phyloP scores from a whole-genome alignment of 2,797 vertebrate genomes.

The Xenops minutus region DNA sequence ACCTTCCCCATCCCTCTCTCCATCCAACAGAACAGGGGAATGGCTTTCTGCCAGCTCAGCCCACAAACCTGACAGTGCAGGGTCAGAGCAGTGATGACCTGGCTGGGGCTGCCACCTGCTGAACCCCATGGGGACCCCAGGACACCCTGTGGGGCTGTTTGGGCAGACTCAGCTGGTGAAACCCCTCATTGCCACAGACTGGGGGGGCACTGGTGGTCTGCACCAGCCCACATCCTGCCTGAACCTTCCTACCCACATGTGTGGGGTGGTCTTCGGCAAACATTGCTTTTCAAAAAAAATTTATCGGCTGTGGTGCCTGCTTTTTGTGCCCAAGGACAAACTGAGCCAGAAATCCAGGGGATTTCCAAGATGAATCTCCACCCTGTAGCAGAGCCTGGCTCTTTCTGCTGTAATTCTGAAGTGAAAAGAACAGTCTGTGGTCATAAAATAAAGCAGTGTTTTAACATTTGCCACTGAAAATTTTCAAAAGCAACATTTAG shows the following conservation, averaged over 20 bases:
- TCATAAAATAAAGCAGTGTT: not conserved
- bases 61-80: rapidly evolving
- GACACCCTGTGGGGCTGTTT: not conserved
- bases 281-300: not conserved
- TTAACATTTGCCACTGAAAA: not conserved
- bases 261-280: not conserved
- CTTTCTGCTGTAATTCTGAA: not conserved
- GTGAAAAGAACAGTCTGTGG: not conserved
- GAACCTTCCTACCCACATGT: rapidly evolving
- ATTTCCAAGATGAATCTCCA: not conserved
- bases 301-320: not conserved
- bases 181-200: not conserved
- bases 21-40: not conserved
- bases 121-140: not conserved
- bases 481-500: not conserved
- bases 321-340: not conserved
- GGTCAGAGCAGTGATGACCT: not conserved
- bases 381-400: not conserved
- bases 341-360: not conserved
- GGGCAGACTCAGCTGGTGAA: not conserved
- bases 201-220: not conserved
- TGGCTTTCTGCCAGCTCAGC: not conserved
- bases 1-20: not conserved
- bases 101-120: not conserved
- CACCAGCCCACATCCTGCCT: not conserved